phyloP scores from a whole-genome alignment of 2,113 vertebrate genomes.

The Cyprinodon variegatus region DNA sequence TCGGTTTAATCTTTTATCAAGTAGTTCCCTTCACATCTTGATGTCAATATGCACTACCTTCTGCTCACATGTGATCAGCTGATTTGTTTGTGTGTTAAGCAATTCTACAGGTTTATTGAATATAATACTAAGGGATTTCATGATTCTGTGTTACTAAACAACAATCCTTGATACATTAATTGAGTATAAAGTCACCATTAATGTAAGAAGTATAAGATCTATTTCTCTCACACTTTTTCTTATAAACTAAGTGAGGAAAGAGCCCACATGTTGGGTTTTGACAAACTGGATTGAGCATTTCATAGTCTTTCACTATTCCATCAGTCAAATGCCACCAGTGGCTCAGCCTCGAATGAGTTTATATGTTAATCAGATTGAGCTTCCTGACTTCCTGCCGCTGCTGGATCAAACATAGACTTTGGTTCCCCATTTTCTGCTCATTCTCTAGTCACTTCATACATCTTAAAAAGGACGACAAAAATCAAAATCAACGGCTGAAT shows the following conservation, averaged over 20 bases:
- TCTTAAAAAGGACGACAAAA: constrained; percentile 32
- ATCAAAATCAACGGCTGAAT: constrained; percentile 32
- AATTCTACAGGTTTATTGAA: neutral
- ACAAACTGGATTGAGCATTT: constrained; percentile 31
- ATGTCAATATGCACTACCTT: neutral
- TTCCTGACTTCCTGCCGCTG: constrained; percentile 36
- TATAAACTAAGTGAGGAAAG: constrained; percentile 11
- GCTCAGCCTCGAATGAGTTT: constrained; percentile 63
- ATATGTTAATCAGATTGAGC: constrained; percentile 65
- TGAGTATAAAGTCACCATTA: neutral
- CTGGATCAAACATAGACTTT: constrained; percentile 52
- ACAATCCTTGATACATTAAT: neutral
- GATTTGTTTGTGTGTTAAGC: neutral
- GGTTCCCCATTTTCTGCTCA: constrained; percentile 10
- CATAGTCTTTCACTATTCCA: constrained; percentile 45
- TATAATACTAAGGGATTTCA: neutral
- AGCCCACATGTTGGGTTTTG: constrained; percentile 15
- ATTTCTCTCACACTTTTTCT: constrained; percentile 1
- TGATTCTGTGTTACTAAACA: neutral
- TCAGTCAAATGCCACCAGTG: constrained; percentile 54
- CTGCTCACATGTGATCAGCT: neutral
- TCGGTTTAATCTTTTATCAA: neutral
- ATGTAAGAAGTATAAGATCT: neutral
- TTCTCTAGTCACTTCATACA: constrained; percentile 15
- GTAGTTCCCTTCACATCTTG: neutral